Conservation (phyloP, 2,888 invertebrate genomes). For the Callinectes sapidus region DNA sequence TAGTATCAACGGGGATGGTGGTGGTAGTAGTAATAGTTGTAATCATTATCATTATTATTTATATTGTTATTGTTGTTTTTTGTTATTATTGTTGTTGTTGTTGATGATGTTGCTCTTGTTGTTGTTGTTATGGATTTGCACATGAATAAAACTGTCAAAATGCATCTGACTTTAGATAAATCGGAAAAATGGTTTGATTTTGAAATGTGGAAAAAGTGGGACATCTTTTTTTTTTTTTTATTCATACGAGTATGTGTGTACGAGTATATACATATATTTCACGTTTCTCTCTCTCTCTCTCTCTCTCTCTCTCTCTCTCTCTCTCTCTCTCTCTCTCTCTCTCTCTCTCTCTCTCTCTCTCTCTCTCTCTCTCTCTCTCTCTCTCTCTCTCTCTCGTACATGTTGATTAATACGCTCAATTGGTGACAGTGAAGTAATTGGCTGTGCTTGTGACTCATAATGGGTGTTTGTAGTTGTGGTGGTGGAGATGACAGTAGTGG, state of each 20-base stretch:
- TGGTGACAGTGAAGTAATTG: background rate
- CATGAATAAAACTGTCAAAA: background rate
- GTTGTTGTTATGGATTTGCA: background rate
- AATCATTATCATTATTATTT: background rate
- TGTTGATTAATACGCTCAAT: background rate
- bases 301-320: background rate
- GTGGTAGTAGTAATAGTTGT: background rate
- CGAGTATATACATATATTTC: background rate
- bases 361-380: slow-evolving; percentile 37
- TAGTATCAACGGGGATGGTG: too few species aligned
- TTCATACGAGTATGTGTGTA: too few species aligned
- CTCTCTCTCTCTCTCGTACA: slow-evolving; percentile 16
- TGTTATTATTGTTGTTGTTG: background rate
- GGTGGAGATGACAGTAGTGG: background rate
- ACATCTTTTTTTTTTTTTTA: too few species aligned
- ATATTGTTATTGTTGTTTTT: background rate
- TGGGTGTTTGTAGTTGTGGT: background rate
- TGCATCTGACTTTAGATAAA: background rate
- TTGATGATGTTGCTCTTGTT: background rate
- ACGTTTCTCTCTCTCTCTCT: background rate
- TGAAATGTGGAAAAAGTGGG: background rate
- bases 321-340: slow-evolving; percentile 37
- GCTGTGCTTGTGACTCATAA: background rate
- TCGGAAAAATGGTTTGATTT: slow-evolving; percentile 4
- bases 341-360: slow-evolving; percentile 37